These are phyloP conservation scores for Pogonus chalceus DNA, from an alignment of 1,140 invertebrate genomes.

Conservation along the genomic window DNA sequence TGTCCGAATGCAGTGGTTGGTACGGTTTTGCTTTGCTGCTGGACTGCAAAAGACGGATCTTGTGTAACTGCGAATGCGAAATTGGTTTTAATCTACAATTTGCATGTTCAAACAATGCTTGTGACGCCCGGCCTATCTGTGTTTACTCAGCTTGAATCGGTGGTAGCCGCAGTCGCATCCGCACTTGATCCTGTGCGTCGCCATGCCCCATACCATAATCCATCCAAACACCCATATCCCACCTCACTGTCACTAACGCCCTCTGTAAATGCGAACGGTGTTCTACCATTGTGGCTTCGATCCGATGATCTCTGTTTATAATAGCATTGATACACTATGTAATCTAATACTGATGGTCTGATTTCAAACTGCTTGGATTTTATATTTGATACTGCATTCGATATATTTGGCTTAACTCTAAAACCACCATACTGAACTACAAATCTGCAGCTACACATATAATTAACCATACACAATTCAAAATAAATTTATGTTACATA, in stretches of 20 bases:
- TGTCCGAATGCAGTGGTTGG: no score
- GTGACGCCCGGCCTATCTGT: conserved; percentile 29
- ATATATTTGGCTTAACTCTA: no score
- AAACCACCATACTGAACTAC: no score
- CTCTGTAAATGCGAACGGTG: background rate
- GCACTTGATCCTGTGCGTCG: conserved; percentile 1
- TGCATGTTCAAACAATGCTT: conserved; percentile 33
- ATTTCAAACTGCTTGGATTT: no score
- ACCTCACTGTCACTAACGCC: no score
- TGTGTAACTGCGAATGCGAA: conserved; percentile 29
- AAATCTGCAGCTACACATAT: no score
- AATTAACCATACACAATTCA: no score
- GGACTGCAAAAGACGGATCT: conserved; percentile 1
- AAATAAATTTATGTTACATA: no score
- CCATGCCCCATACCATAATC: no score
- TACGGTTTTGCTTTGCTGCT: background rate
- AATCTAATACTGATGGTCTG: no score
- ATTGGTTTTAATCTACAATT: conserved; percentile 35
- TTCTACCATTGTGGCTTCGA: background rate
- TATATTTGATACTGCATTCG: no score
- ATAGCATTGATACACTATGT: background rate
- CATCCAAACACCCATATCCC: no score
- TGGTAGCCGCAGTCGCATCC: conserved; percentile 4
- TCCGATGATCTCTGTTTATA: background rate
- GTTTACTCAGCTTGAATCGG: conserved; percentile 27